Base-by-base conservation (phyloP, 2,797 vertebrate species). In the Arctocebus calabarensis region DNA sequence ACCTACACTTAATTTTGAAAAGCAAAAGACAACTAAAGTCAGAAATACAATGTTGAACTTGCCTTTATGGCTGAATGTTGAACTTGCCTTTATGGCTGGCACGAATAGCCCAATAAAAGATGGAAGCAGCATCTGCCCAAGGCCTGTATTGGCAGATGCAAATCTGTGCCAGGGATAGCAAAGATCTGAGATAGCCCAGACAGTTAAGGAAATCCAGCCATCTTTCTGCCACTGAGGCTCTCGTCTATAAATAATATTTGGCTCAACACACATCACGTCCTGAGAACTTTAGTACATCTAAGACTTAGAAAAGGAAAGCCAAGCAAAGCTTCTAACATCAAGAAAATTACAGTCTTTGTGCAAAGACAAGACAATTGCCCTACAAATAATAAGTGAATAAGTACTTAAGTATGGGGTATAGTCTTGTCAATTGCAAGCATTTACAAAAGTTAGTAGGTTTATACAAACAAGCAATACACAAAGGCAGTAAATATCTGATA, bases 311-410 rank as follows among this genome's bases (percentile, higher is more conserved):
- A 85, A 88, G 29, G 13, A 85, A 85, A 90, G 12, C 17, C n/a
- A 77, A 64, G 13, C 37, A 82, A 82, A 82, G 23, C 19, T 62
- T 91, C 19, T 68, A 45, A 70, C 84, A 82, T 48, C 29, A 89
- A 74, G 55, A 94, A 95, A 95, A 90, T 79, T 57, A 34, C 0
- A 64, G 25, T 66, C 37, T 92, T 79, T 83, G 34, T 90, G 45
- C 37, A 66, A 59, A 93, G 87, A 77, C 4, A 86, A 17, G 70
- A 89, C 62, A 77, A 52, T 57, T 64, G 0, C 2, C 29, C 34
- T 52, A 22, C 12, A 87, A 45, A 90, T n/a, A 94, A 43, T 91
- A 91, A 89, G 25, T 78, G 66, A 83, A 12, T 74, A 85, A 83
- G n/a, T 23, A 74, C 32, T 82, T 95, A 91, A 70, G 68, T 83